phyloP scores from a whole-genome alignment of 2,888 invertebrate species.

The Lycophotia porphyrea region DNA sequence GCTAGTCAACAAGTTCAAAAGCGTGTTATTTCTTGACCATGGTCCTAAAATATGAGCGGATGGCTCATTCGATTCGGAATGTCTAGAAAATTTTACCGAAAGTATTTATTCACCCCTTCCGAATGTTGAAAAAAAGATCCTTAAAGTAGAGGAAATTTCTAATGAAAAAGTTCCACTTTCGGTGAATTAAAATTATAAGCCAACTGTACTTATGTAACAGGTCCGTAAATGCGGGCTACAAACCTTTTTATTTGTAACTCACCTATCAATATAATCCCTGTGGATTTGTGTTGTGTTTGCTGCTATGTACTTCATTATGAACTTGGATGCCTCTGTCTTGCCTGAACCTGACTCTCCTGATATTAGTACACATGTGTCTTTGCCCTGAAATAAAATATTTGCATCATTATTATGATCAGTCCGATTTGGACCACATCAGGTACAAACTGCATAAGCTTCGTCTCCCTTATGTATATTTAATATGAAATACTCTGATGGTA shows the following conservation, averaged over 20 bases:
- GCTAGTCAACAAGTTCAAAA: too few species aligned
- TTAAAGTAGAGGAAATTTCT: too few species aligned
- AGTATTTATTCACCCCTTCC: too few species aligned
- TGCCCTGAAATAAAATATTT: conserved; percentile 88
- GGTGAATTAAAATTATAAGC: too few species aligned
- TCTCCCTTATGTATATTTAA: neutral
- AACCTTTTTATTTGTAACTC: conserved; percentile 47
- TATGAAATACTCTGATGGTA: neutral
- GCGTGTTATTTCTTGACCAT: too few species aligned
- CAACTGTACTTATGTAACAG: neutral
- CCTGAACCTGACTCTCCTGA: conserved; percentile 99
- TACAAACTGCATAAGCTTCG: neutral
- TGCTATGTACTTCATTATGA: conserved; percentile 99
- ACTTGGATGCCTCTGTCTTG: conserved; percentile 99
- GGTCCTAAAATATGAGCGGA: too few species aligned
- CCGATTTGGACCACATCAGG: neutral
- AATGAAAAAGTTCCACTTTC: too few species aligned
- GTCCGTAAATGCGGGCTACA: neutral
- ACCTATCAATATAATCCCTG: conserved; percentile 98
- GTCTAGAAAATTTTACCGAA: too few species aligned
- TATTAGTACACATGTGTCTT: conserved; percentile 99
- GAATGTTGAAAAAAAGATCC: too few species aligned
- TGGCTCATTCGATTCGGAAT: too few species aligned
- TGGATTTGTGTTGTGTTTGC: conserved; percentile 98
- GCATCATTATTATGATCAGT: neutral